Evolutionary conservation across 2,797 vertebrate species (phyloP).

Genomic region (Poeciliopsis presidionis): DNA sequence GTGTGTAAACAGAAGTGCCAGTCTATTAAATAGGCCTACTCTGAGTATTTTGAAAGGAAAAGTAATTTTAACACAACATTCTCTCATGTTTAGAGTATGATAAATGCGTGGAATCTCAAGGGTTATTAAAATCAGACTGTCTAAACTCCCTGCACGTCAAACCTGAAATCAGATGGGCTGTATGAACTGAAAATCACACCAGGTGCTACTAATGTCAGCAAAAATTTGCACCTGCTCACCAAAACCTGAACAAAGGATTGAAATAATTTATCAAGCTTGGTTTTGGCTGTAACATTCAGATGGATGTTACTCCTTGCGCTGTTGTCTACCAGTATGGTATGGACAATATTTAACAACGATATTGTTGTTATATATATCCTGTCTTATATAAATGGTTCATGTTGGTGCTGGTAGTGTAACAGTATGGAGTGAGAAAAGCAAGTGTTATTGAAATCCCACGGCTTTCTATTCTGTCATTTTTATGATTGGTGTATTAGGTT

Average conservation of each 20-base stretch:
- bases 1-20: not conserved
- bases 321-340: slow-evolving; percentile 42
- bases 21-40: not conserved
- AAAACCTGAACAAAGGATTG: not conserved
- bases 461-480: not conserved
- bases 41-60: not conserved
- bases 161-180: not conserved
- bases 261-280: not conserved
- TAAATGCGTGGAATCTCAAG: not conserved
- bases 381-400: not conserved
- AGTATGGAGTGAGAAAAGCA: not conserved
- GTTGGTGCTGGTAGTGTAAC: not conserved
- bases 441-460: not conserved
- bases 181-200: not conserved
- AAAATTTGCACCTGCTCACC: not conserved
- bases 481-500: not conserved
- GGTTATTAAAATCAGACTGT: not conserved
- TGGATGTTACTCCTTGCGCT: slow-evolving; percentile 51
- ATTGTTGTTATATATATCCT: not conserved
- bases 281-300: not conserved
- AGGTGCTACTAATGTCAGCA: not conserved
- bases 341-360: too few relatives aligned
- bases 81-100: not conserved
- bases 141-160: not conserved
- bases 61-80: not conserved